These are phyloP conservation scores for Chironomus riparius DNA, from an alignment of 2,888 invertebrate genomes.

Conservation along the genomic window DNA sequence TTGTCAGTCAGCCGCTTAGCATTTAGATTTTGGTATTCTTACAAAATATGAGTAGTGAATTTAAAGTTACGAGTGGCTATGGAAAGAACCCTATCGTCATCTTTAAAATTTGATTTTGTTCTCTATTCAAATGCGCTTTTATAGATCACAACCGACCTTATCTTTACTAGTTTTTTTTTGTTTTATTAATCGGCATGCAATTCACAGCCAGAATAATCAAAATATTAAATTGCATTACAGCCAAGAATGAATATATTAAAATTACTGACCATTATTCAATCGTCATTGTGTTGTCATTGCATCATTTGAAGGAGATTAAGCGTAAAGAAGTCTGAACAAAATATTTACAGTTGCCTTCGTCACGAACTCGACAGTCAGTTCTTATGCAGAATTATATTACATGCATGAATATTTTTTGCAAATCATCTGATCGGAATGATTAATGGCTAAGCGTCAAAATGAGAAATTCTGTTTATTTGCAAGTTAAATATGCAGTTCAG, in stretches of 20 bases:
- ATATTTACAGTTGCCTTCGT: background rate
- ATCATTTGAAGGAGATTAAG: background rate
- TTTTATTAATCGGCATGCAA: background rate
- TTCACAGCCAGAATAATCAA: background rate
- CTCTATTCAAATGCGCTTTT: background rate
- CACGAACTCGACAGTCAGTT: background rate
- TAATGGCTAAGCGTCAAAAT: background rate
- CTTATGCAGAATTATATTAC: background rate
- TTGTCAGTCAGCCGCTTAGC: too few relatives aligned
- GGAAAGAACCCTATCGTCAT: too few relatives aligned
- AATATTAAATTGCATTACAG: background rate
- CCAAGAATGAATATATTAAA: background rate
- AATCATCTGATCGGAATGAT: background rate
- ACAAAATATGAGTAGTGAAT: too few relatives aligned
- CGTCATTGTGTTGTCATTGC: background rate
- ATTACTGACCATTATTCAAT: constrained; percentile 2
- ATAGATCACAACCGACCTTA: too few relatives aligned
- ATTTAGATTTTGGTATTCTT: too few relatives aligned
- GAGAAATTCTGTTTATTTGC: too few relatives aligned
- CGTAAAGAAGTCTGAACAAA: background rate
- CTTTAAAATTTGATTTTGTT: too few relatives aligned
- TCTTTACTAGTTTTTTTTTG: background rate
- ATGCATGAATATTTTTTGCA: background rate
- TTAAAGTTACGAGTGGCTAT: too few relatives aligned
- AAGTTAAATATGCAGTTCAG: too few relatives aligned